Base-by-base conservation (phyloP, 2,113 vertebrate species). In the Tupaia chinensis region DNA sequence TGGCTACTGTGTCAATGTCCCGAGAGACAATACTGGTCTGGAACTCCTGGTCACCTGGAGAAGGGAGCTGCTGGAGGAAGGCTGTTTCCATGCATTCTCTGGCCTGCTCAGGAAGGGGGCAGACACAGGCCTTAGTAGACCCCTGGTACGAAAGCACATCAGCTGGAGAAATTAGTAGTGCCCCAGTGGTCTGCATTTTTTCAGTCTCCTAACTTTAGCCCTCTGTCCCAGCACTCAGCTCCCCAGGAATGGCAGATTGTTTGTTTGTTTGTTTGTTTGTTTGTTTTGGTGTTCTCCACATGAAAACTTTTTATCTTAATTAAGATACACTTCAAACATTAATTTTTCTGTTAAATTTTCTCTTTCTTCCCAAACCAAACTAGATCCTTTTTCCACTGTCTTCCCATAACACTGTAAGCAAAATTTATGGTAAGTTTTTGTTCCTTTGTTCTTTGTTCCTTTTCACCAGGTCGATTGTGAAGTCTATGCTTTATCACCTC, bases 261-360 rank as follows among this genome's bases (percentile, higher is more conserved):
- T 23, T 23, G 54, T 19, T 72, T 34, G 27, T 77, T 44, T 19
- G 32, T 89, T 8, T 53, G 44, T 66, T 73, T 34, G 13, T 27
- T 73, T 3, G 63, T 73, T 22, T 61, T 53, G 5, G 6, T 78
- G 9, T 60, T 82, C 84, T 92, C 54, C 54, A 15, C 65, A 60
- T 20, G 7, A 76, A 81, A 66, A 92, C 25, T 95, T 86, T 85
- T 87, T 87, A 61, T 81, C 79, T 74, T 82, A 32, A 32, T 74
- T 82, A 83, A 93, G 82, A 56, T 20, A 83, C 65, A 44, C 22
- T 74, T 78, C 72, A 82, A 94, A 20, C 13, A 23, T 78, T 66
- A 72, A 44, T 68, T 84, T 63, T 73, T 68, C 53, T 89, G 25
- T 89, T 86, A 73, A 60, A 56, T 86, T 95, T 95, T 72, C 68